Base-by-base conservation (phyloP, 2,888 invertebrate genomes). In the Platypus cylindrus region DNA sequence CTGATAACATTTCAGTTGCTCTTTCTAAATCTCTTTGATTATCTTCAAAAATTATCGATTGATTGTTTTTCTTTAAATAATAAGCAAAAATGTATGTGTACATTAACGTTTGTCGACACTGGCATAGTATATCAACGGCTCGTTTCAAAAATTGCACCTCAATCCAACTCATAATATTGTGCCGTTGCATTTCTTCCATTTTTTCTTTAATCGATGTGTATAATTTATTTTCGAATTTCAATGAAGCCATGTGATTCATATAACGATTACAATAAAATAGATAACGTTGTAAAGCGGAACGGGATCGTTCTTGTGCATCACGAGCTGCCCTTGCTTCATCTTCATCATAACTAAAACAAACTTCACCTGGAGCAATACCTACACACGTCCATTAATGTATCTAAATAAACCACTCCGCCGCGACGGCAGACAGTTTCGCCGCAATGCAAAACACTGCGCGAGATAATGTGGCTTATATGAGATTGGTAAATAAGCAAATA, bases 161-260 rank as follows among this genome's bases (percentile, higher is more conserved):
- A 54, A 97, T 97, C 97, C 97, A 98, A 48, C 93, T 93, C 94
- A 97, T 95, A n/a, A n/a, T n/a, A 60, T 91, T 93, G 62, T 93
- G 91, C 59, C 93, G 91, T 60, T 98, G 97, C 95, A 98, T 95
- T 66, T 94, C 94, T 62, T 95, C 94, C 95, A 98, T 97, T 70
- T 97, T 97, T 60, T 84, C 83, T 64, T 93, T 90, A 38, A 95
- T 86, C 40, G 86, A 85, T 5, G 90, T 86, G 65, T 95, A 94
- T 37, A 97, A 71, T 72, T 95, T 95, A 64, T 83, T 81, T 68
- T 98, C 97, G 65, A 98, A 91, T 64, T 91, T 91, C 54, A 97
- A 72, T 46, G 93, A 93, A 65, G 94, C 93, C 89, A 93, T 91
- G 66, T 98, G 97, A 66, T 97, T 97, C 89, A 95, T 93, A 64